These are phyloP conservation scores for Chirona hameri DNA, from an alignment of 2,888 invertebrate genomes.

Conservation along the genomic window DNA sequence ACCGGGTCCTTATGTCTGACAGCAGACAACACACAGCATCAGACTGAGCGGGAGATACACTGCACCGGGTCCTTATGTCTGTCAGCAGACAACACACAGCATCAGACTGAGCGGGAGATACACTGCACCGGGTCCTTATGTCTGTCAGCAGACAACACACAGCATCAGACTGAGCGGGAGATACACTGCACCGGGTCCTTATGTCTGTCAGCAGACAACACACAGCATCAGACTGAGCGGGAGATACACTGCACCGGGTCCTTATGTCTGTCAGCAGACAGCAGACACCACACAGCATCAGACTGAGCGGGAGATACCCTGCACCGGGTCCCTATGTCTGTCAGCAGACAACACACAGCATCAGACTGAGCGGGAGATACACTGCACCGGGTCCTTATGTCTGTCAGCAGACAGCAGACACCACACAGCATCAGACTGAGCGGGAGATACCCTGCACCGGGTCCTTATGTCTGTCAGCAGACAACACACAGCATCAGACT, in stretches of 20 bases:
- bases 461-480: conserved; percentile 76
- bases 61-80: conserved; percentile 96
- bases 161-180: conserved; percentile 81
- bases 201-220: conserved; percentile 60
- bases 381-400: too few relatives aligned
- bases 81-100: too few relatives aligned
- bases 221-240: conserved; percentile 79
- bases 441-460: conserved; percentile 89
- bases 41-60: conserved; percentile 85
- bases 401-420: conserved; percentile 70
- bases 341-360: too few relatives aligned
- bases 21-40: conserved; percentile 55
- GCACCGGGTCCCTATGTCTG: conserved; percentile 93
- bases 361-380: too few relatives aligned
- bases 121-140: too few relatives aligned
- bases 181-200: conserved; percentile 93
- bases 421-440: conserved; percentile 84
- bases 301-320: conserved; percentile 87
- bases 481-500: conserved; percentile 65
- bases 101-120: too few relatives aligned
- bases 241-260: conserved; percentile 92
- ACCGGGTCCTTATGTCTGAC: conserved; percentile 89
- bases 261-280: conserved; percentile 68
- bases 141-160: conserved; percentile 61
- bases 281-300: conserved; percentile 57